phyloP scores from a whole-genome alignment of 2,113 vertebrate species.

The Naja naja region DNA sequence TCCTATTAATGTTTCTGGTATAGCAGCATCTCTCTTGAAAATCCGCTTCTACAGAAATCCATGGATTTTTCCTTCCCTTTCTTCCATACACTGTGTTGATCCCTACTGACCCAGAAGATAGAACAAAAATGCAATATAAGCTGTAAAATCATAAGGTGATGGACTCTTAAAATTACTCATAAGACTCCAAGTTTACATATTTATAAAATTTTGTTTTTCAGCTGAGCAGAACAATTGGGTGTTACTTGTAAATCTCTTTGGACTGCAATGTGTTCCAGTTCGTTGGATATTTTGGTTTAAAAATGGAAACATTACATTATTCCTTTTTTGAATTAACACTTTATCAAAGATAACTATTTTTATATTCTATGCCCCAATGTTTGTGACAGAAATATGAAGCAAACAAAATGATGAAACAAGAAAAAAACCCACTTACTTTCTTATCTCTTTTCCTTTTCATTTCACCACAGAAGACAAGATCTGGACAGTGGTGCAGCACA shows the following conservation, averaged over 20 bases:
- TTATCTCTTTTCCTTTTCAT: background rate
- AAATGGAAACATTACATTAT: background rate
- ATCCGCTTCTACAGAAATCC: background rate
- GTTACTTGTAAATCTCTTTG: background rate
- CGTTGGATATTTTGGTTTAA: background rate
- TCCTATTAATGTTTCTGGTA: background rate
- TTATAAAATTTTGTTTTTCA: background rate
- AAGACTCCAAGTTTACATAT: background rate
- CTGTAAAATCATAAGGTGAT: background rate
- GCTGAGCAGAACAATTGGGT: background rate
- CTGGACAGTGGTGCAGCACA: constrained; percentile 88
- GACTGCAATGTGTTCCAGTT: background rate
- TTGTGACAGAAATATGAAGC: background rate
- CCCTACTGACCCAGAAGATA: background rate
- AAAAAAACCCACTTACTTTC: background rate
- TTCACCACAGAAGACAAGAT: constrained; percentile 84
- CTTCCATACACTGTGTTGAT: background rate
- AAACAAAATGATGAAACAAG: background rate
- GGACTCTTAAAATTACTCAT: background rate
- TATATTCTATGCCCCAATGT: background rate
- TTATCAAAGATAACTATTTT: background rate
- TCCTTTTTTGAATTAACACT: background rate
- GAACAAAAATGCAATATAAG: background rate
- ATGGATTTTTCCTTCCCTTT: background rate
- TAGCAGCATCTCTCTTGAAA: background rate